These are phyloP conservation scores for Desmophyllum pertusum DNA, from an alignment of 92 coral and sea anemone species.

Conservation along the genomic window DNA sequence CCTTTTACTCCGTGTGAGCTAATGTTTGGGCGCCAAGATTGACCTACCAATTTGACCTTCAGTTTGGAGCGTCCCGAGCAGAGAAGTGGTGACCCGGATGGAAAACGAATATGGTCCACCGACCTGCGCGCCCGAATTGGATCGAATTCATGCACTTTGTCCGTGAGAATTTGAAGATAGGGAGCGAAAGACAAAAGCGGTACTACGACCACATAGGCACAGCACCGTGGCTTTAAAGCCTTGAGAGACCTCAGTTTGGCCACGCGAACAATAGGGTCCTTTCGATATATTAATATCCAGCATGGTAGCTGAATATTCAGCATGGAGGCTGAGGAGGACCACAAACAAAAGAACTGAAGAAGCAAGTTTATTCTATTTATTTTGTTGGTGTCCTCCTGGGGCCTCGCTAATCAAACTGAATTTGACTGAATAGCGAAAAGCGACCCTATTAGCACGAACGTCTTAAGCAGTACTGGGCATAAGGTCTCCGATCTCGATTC, in stretches of 20 bases:
- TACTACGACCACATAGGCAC: conserved; percentile 35
- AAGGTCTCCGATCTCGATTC: no score
- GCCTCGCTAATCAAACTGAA: no score
- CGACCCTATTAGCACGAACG: no score
- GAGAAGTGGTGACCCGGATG: background rate
- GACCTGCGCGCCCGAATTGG: background rate
- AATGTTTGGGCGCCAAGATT: conserved; percentile 38
- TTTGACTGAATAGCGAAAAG: no score
- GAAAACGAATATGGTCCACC: background rate
- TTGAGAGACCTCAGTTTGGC: conserved; percentile 46
- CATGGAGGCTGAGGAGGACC: no score
- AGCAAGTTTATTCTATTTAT: no score
- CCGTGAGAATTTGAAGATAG: conserved; percentile 34
- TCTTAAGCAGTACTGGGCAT: no score
- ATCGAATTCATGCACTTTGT: conserved; percentile 24
- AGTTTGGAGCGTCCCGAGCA: background rate
- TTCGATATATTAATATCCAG: no score
- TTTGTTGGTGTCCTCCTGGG: no score
- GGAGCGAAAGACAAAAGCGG: conserved; percentile 25
- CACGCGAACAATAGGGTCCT: no score
- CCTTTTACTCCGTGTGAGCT: conserved; percentile 20
- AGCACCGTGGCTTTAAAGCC: conserved; percentile 21
- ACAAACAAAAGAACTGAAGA: no score
- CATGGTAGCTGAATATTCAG: no score
- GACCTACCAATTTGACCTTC: conserved; percentile 20